Evolutionary conservation across 2,888 invertebrate genomes (phyloP), one percentile per base, ranked within the genome.

Genomic region (Meteorus colon): DNA sequence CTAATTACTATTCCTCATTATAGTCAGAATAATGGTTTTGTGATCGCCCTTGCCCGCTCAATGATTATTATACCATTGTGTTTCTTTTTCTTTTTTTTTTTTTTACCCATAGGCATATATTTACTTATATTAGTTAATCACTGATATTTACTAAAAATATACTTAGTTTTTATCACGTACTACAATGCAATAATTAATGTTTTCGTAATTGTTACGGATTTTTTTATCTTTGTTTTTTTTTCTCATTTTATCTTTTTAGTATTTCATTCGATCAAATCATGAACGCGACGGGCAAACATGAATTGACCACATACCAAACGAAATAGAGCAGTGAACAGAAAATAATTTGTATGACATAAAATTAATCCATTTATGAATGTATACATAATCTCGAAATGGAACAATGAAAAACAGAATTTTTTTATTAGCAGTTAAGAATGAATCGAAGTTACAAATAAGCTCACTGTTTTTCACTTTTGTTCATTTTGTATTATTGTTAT

Each of bases 301-400:
- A 79, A 68, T 68, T 55, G 29, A 74, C 76, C 76, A 76, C 67
- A 79, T 77, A 77, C 80, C 76, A 78, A 80, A 80, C 75, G n/a
- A 55, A 55, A 19, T 65, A 62, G 73, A 66, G 41, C 73, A 78
- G 75, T 72, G 51, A 60, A 77, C 74, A 24, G 19, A 55, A 16
- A 67, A 63, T 67, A 66, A 41, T 69, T 29, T 69, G 51, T 69
- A 69, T 69, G 51, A 55, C 3, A 51, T 27, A 69, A 59, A 69
- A 69, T 14, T 69, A 34, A 62, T 34, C 37, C 31, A 19, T 27
- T 62, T 65, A 14, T 73, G 41, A 59, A 19, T 55, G 63, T 78
- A 77, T 73, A 78, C 69, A 75, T 74, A 67, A 77, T 60, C 14
- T 62, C 16, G 34, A 45, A 71, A 27, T 29, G 27, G 34, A 34